These are phyloP conservation scores for Psittacula cyanocephala DNA, from an alignment of 2,113 vertebrate species.

Conservation along the genomic window DNA sequence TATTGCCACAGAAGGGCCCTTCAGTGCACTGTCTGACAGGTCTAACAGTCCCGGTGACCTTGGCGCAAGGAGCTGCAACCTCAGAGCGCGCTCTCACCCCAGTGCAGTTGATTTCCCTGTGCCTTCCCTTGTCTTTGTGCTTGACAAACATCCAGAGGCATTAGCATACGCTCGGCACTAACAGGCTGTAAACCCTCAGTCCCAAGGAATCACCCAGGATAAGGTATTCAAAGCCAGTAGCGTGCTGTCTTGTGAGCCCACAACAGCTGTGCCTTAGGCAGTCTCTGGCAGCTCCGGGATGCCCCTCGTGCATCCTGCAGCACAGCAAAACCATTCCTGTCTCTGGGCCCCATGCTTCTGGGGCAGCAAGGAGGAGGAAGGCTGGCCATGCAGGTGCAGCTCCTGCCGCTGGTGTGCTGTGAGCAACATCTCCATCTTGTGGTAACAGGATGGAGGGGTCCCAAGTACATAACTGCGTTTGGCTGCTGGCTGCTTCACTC, in stretches of 20 bases:
- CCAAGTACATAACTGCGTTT: not conserved
- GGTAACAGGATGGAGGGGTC: not conserved
- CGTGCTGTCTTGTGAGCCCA: not conserved
- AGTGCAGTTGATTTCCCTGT: not conserved
- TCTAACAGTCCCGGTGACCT: not conserved
- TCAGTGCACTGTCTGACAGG: not conserved
- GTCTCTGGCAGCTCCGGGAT: fast-evolving
- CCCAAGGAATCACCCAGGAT: not conserved
- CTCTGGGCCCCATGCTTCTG: fast-evolving
- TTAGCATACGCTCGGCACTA: not conserved
- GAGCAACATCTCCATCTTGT: slow-evolving; percentile 53
- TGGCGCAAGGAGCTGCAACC: not conserved
- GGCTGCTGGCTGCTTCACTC: fast-evolving
- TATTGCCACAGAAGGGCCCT: not conserved
- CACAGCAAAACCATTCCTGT: fast-evolving
- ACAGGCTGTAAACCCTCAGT: not conserved
- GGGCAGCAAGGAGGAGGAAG: not conserved
- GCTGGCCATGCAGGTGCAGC: not conserved
- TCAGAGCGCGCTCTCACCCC: not conserved
- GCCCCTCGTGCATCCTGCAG: fast-evolving
- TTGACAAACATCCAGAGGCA: not conserved
- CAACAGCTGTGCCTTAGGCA: not conserved
- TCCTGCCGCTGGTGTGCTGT: fast-evolving
- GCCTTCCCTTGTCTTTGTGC: not conserved
- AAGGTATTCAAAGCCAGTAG: not conserved